Conservation (phyloP, 2,888 invertebrate genomes). For the Pyralis farinalis region DNA sequence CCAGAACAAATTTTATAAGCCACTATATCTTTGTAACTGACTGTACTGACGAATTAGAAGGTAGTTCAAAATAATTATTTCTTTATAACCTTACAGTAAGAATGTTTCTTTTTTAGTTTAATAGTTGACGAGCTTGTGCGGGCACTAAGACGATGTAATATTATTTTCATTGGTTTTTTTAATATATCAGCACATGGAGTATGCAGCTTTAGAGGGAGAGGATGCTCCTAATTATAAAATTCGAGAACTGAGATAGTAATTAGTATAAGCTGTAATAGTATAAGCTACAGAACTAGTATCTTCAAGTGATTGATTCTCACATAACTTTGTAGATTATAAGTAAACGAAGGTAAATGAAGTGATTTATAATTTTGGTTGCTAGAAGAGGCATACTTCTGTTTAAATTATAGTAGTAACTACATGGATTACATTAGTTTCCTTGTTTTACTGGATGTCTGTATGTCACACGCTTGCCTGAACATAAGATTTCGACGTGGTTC, state of each 20-base stretch:
- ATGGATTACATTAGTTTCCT: not conserved
- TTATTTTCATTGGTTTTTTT: not conserved
- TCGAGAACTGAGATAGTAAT: slow-evolving; percentile 63
- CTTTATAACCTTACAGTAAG: too few species aligned
- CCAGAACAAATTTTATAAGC: too few species aligned
- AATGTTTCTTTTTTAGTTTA: too few species aligned
- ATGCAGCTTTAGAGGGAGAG: slow-evolving; percentile 29
- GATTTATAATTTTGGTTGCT: slow-evolving; percentile 31
- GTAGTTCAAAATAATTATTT: too few species aligned
- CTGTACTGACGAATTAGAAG: too few species aligned
- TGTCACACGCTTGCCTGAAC: slow-evolving; percentile 10
- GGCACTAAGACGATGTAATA: too few species aligned
- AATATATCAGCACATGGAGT: slow-evolving; percentile 20
- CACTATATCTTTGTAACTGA: too few species aligned
- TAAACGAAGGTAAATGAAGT: slow-evolving; percentile 20
- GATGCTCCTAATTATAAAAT: slow-evolving; percentile 37
- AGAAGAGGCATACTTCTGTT: slow-evolving; percentile 29
- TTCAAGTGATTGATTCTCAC: slow-evolving; percentile 37
- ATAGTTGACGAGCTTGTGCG: too few species aligned
- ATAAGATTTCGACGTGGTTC: not conserved
- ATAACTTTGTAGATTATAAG: slow-evolving; percentile 19
- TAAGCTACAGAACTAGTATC: slow-evolving; percentile 45
- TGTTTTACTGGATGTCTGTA: slow-evolving; percentile 4
- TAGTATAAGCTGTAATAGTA: slow-evolving; percentile 62
- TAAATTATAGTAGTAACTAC: slow-evolving; percentile 16